A percentile compares a stretch with the other conserved stretches of the same genome.
Conservation (phyloP, 2,888 invertebrate genomes). For the Carterocephalus palaemon region DNA sequence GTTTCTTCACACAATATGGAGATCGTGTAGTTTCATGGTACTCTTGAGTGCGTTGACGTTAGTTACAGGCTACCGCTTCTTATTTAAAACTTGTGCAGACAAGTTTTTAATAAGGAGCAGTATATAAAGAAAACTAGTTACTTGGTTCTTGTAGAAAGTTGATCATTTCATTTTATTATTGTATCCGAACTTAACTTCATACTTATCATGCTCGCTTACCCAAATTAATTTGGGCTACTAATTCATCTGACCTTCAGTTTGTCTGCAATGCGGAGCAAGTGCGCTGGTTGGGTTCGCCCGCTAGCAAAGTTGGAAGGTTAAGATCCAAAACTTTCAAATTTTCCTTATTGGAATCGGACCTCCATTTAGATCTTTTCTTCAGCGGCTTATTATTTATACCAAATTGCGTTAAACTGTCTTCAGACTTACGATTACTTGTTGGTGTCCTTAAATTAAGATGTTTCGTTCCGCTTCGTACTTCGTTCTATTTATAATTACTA, state of each 20-base stretch:
- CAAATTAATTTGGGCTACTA: constrained; percentile 27
- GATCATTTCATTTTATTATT: too few species aligned
- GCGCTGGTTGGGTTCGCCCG: constrained; percentile 45
- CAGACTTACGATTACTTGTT: constrained; percentile 11
- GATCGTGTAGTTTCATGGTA: constrained; percentile 34
- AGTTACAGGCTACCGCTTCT: too few species aligned
- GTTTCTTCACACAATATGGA: constrained; percentile 39
- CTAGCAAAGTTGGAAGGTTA: constrained; percentile 70
- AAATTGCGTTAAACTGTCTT: constrained; percentile 9
- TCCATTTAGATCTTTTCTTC: constrained; percentile 33
- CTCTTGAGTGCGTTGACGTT: constrained; percentile 37
- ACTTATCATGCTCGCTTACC: too few species aligned
- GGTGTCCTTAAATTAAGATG: constrained; percentile 16
- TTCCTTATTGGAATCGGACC: constrained; percentile 50
- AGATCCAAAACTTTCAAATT: constrained; percentile 58
- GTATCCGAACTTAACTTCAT: too few species aligned
- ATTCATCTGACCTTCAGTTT: constrained; percentile 61
- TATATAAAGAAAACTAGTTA: too few species aligned
- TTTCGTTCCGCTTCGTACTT: constrained; percentile 12
- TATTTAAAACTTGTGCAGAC: too few species aligned
- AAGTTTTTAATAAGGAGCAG: too few species aligned
- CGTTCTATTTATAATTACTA: constrained; percentile 14
- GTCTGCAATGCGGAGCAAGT: constrained; percentile 71
- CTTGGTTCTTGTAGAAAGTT: too few species aligned
- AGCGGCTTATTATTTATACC: constrained; percentile 4